Base-by-base conservation (phyloP, 2,888 invertebrate species). In the Amphipyra tragopoginis region DNA sequence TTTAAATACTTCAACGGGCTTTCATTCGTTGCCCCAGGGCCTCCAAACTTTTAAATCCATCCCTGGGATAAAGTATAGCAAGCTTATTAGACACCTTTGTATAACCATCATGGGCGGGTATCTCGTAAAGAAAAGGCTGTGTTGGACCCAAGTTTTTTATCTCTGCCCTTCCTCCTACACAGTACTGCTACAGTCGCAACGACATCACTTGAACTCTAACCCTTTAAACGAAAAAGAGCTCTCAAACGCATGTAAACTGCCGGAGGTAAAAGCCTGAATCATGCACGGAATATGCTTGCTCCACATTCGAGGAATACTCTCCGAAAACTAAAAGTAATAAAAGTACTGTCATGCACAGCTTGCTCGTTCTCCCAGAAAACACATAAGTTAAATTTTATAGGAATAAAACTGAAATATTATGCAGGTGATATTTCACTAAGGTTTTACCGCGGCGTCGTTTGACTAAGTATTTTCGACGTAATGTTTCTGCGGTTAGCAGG, bases 371-470 rank as follows among this genome's bases (percentile, higher is more conserved):
- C 40, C 38, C 68, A 57, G 65, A 68, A 68, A 72, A 72, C 56
- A 73, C 66, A 75, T 63, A 61, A 71, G 65, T 76, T 56, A 74
- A 72, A 75, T 70, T 72, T 72, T 72, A 64, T 72, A 63, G 65
- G 72, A 55, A 55, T 63, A 61, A 71, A 76, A 76, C 58, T 71
- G 65, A 71, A 65, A 73, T 75, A 75, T 71, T 73, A 75, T 73
- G 57, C 71, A 57, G 58, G 63, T 68, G 44, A 63, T 63, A 74
- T 65, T 57, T 67, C 50, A 68, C 29, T 10, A 40, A n/a, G 58
- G 57, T 51, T 66, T 58, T 42, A 52, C 48, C 48, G 40, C 13
- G 21, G 13, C 39, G 38, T 36, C 40, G 50, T 62, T 57, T 44
- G 43, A 48, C 71, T 71, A 66, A 65, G 71, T 61, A 70, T 57